Base-by-base conservation (phyloP, 2,113 vertebrate genomes). In the Stercorarius parasiticus region DNA sequence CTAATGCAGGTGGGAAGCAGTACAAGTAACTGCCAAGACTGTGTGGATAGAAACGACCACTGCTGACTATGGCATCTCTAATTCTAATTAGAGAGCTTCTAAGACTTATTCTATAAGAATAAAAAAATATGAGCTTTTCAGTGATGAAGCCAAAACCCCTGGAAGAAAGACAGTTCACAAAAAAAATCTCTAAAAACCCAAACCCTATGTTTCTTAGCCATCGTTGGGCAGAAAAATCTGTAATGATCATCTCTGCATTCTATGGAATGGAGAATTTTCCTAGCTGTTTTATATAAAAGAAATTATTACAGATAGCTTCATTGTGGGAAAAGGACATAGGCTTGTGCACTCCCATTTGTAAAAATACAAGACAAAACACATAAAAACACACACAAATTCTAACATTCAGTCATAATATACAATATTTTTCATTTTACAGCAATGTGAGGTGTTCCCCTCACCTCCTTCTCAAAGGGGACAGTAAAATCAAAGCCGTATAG, bases 161-260 rank as follows among this genome's bases (percentile, higher is more conserved):
- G 30, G 8, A 16, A 64, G 18, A 74, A 95, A 58, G 70, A 2
- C 12, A 66, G 10, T 62, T 58, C 11, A n/a, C 45, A 22, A 47
- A 80, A 21, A 30, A 11, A 36, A 17, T 10, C 10, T 30, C 13
- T 42, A 42, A 45, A 34, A 7, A 0, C 1, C 11, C 5, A 10
- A 73, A 72, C 17, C 4, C 16, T 22, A 21, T 34, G n/a, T 45
- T 55, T 85, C 18, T 40, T 25, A 53, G 15, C 6, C 5, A 47
- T 38, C 6, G 15, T 59, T 65, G 40, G 9, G 26, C 27, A 85
- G 38, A 72, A 72, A 87, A 90, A 61, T 61, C 49, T 88, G 40
- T 65, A 69, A 82, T 26, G 19, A 14, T 8, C 11, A 19, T 13
- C 3, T 76, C 71, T 53, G 13, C 15, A 45, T 82, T 67, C 56